A percentile compares a stretch with the other conserved stretches of the same genome.
Evolutionary conservation across 2,797 vertebrate genomes (phyloP).

Genomic region (Luscinia luscinia): DNA sequence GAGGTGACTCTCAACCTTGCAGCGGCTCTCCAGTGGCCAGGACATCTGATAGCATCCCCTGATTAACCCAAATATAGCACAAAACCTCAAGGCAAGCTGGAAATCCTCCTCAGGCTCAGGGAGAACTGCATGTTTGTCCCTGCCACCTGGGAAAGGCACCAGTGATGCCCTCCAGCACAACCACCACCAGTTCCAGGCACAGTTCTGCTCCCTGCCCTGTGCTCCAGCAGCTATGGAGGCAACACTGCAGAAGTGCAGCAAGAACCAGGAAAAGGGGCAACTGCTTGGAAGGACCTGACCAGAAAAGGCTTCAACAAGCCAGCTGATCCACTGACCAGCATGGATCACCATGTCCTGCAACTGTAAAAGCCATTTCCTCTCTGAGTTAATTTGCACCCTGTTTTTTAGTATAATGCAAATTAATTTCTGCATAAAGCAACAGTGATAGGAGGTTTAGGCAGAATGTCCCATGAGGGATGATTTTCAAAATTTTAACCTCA

Average conservation of each 20-base stretch:
- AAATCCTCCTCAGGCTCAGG: background rate
- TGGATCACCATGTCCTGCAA: rapidly evolving
- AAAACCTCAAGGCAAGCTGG: background rate
- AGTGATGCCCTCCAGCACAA: background rate
- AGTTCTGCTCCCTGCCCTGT: rapidly evolving
- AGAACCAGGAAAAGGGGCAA: background rate
- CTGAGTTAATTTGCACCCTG: background rate
- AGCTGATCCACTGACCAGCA: background rate
- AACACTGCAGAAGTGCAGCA: background rate
- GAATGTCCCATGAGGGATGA: background rate
- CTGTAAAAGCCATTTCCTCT: background rate
- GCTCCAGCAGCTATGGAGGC: rapidly evolving
- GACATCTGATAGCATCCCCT: rapidly evolving
- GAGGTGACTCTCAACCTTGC: background rate
- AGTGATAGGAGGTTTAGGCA: background rate
- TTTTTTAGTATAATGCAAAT: background rate
- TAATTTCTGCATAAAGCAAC: background rate
- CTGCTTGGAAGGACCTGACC: background rate
- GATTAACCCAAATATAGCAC: background rate
- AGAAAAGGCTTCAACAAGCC: background rate
- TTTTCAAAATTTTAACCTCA: background rate
- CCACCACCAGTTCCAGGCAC: rapidly evolving
- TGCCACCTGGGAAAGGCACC: background rate
- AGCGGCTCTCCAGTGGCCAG: background rate
- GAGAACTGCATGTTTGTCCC: background rate